A percentile compares a stretch with the other conserved stretches of the same genome.
Evolutionary conservation across 2,113 vertebrate species (phyloP).

Genomic region (Tychaedon coryphoeus): DNA sequence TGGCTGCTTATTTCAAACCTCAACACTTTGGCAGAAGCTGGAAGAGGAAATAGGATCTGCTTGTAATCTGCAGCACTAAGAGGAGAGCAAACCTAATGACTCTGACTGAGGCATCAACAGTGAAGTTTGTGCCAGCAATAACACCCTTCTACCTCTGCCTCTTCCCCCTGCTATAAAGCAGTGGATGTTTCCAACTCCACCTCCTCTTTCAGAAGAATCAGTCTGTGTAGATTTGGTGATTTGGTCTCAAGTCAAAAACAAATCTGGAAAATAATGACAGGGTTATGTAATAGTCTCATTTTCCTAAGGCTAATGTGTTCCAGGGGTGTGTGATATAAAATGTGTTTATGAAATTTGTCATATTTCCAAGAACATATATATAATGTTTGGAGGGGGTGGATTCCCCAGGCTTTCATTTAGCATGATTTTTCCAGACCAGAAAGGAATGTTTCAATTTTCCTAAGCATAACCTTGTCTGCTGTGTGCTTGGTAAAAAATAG

Average conservation of each 20-base stretch:
- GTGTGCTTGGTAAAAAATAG: neutral
- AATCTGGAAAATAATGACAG: slow-evolving; percentile 52
- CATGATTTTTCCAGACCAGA: slow-evolving; percentile 36
- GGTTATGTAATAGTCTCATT: neutral
- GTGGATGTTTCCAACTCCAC: neutral
- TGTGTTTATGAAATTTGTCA: slow-evolving; percentile 35
- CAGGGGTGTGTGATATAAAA: slow-evolving; percentile 32
- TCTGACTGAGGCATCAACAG: neutral
- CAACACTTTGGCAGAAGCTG: neutral
- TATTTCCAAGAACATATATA: slow-evolving; percentile 50
- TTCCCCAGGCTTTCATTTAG: slow-evolving; percentile 50
- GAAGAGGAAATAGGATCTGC: neutral
- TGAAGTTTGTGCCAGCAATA: neutral
- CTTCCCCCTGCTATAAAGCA: neutral
- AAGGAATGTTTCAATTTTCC: slow-evolving; percentile 10
- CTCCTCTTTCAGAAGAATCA: neutral
- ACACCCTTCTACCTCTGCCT: neutral
- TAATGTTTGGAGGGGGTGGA: slow-evolving; percentile 19
- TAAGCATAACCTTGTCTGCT: neutral
- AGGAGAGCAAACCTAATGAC: neutral
- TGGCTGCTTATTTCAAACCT: neutral
- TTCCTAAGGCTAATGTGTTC: slow-evolving; percentile 28
- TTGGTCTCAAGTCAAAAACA: slow-evolving; percentile 44
- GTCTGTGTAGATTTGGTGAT: neutral
- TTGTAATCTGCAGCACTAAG: neutral